These are phyloP conservation scores for Nerophis ophidion DNA, from an alignment of 2,113 vertebrate genomes.

Conservation along the genomic window DNA sequence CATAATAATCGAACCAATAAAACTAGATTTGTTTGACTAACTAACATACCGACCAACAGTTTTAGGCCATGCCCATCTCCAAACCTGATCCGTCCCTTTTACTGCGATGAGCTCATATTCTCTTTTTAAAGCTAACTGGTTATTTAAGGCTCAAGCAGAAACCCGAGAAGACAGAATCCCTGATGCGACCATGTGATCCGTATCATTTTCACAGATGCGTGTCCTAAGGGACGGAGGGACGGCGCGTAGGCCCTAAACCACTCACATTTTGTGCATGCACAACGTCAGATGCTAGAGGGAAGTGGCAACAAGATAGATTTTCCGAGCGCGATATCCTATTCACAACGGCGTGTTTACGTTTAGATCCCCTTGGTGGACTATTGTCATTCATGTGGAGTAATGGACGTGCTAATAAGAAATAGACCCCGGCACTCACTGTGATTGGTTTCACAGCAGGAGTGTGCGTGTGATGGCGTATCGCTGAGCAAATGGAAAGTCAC, in stretches of 20 bases:
- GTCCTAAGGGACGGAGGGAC: conserved; percentile 40
- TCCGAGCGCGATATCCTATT: conserved; percentile 31
- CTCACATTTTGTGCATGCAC: conserved; percentile 41
- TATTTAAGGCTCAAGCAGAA: conserved; percentile 63
- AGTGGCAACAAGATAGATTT: conserved; percentile 20
- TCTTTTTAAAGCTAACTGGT: conserved; percentile 60
- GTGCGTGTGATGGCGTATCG: conserved; percentile 55
- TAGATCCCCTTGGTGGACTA: conserved; percentile 1
- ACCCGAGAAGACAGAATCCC: conserved; percentile 65
- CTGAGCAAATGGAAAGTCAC: conserved; percentile 79
- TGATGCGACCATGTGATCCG: conserved; percentile 61
- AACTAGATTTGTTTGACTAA: conserved; percentile 1
- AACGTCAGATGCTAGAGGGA: conserved; percentile 39
- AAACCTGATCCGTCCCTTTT: conserved; percentile 33
- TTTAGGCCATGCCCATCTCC: conserved; percentile 22
- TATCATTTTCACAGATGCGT: conserved; percentile 61
- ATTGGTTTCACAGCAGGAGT: conserved; percentile 22
- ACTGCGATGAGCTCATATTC: conserved; percentile 64
- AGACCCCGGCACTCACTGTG: conserved; percentile 12
- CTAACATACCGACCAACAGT: neutral
- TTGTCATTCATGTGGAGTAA: conserved; percentile 13
- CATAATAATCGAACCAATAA: neutral
- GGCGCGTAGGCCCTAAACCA: conserved; percentile 44
- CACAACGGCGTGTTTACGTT: conserved; percentile 16
- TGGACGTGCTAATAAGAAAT: conserved; percentile 16